These are phyloP conservation scores for Reticulitermes lucifugus DNA, from an alignment of 2,888 invertebrate genomes.

Conservation along the genomic window DNA sequence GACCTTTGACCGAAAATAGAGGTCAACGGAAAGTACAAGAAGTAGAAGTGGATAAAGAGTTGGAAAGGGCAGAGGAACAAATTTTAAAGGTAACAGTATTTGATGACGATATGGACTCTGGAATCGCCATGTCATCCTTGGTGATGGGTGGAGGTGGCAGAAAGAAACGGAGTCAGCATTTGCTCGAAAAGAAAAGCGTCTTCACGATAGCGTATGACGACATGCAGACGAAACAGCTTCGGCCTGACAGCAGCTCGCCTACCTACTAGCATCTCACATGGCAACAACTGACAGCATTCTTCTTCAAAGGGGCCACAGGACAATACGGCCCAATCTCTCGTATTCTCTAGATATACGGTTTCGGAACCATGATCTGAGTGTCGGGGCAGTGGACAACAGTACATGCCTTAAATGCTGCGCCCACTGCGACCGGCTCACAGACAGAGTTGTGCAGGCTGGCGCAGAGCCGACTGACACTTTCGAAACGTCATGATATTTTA, in stretches of 20 bases:
- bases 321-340: no score
- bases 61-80: constrained; percentile 42
- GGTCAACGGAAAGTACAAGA: constrained; percentile 65
- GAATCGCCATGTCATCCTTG: constrained; percentile 77
- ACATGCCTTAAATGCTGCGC: no score
- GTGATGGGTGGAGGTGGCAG: constrained; percentile 56
- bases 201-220: constrained; percentile 94
- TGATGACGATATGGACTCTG: constrained; percentile 81
- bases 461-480: no score
- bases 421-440: no score
- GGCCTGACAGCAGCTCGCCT: constrained; percentile 84
- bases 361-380: no score
- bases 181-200: constrained; percentile 87
- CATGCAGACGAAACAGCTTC: constrained; percentile 84
- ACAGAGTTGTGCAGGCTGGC: no score
- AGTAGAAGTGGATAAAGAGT: constrained; percentile 53
- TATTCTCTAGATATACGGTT: no score
- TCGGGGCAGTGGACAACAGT: no score
- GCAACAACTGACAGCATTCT: neutral
- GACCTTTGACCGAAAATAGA: constrained; percentile 57
- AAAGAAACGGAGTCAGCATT: constrained; percentile 60
- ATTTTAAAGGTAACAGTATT: constrained; percentile 53
- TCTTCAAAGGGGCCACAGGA: no score
- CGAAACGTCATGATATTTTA: no score
- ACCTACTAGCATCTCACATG: constrained; percentile 61